Evolutionary conservation across 2,113 vertebrate genomes (phyloP), one percentile per base, ranked within the genome.

Genomic region (Pollachius pollachius): DNA sequence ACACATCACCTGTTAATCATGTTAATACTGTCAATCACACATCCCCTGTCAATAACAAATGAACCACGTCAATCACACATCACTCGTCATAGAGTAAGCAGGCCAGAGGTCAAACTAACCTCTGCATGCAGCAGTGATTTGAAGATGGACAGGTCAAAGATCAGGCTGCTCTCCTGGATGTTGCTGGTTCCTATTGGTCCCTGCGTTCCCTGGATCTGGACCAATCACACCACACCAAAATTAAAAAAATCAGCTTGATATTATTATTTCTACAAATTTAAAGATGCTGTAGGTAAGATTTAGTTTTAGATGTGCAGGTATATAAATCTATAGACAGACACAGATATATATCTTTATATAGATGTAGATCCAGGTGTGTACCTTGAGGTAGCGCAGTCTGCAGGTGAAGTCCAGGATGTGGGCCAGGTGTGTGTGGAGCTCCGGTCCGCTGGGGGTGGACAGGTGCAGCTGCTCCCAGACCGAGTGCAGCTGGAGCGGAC

Each of bases 331-430:
- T 23, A 23, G 23, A 23, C 23, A 2, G 23, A 23, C 23, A 1
- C 23, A 23, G 23, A 23, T 23, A 23, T 23, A 23, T 34, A 34
- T 34, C 41, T 48, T 11, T 13, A 9, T 48, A 48, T 9, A 48
- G 41, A 48, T 48, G 41, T 48, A 9, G 5, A 48, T 48, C 2
- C 11, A 48, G 2, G 12, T 6, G 11, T 23, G 6, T 13, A 88
- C 97, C 95, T 97, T 98, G 62, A 99, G 94, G 88, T 98, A 99
- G 75, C 94, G 95, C 68, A 99, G 96, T 61, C 96, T 89, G 84
- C 97, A 99, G 62, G 96, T 95, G 89, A 99, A 99, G 90, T 99
- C 97, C 62, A 99, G 91, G 81, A 99, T 98, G 85, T 99, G 97
- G 12, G 96, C 97, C 0, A 99, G 92, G 87, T 99, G 97, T 3